Evolutionary conservation across 2,113 vertebrate species (phyloP).

Genomic region (Dascyllus trimaculatus): DNA sequence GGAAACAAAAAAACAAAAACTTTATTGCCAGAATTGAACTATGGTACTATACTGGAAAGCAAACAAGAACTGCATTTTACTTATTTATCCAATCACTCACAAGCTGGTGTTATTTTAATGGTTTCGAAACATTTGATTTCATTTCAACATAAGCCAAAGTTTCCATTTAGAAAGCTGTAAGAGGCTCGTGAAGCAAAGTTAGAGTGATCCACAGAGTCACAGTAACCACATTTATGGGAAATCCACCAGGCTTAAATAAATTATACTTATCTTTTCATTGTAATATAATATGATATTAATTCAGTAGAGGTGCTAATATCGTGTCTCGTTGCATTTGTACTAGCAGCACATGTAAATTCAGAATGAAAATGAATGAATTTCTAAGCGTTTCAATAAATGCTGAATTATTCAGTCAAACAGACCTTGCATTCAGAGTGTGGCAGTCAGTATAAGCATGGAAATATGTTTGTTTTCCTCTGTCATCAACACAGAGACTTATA

Average conservation of each 20-base stretch:
- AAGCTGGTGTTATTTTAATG: too few species aligned
- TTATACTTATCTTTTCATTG: neutral
- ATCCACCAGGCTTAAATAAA: neutral
- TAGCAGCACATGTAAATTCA: neutral
- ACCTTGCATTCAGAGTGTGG: slow-evolving; percentile 8
- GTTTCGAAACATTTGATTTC: too few species aligned
- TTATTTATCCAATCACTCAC: too few species aligned
- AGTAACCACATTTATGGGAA: neutral
- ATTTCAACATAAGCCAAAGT: too few species aligned
- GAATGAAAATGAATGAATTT: neutral
- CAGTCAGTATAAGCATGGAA: slow-evolving; percentile 9
- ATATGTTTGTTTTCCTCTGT: slow-evolving; percentile 46
- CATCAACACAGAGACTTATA: slow-evolving; percentile 13
- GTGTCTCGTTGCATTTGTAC: neutral
- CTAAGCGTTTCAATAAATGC: neutral
- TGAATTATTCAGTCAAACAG: slow-evolving; percentile 5
- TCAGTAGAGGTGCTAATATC: neutral
- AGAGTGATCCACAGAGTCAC: neutral
- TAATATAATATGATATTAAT: neutral
- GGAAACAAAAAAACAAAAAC: too few species aligned
- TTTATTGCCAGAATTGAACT: too few species aligned
- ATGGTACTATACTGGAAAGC: too few species aligned
- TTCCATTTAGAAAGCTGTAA: too few species aligned
- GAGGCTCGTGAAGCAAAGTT: too few species aligned
- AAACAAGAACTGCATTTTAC: too few species aligned